phyloP scores from a whole-genome alignment of 2,113 vertebrate genomes.

The Athene noctua region DNA sequence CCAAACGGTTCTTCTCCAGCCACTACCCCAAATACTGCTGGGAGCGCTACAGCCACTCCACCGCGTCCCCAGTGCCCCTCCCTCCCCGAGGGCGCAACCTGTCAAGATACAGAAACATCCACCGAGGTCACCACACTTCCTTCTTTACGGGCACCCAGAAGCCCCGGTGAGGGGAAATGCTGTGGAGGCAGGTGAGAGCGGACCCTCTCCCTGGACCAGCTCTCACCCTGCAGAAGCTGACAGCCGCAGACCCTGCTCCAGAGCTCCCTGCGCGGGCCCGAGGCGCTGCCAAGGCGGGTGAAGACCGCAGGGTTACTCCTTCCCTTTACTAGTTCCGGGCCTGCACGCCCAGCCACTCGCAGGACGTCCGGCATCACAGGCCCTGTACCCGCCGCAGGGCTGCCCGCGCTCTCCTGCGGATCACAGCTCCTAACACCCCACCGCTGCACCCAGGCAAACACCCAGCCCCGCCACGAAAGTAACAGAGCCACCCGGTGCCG shows the following conservation, averaged over 20 bases:
- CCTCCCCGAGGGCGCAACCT: not conserved
- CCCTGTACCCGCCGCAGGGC: not conserved
- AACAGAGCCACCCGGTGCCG: not conserved
- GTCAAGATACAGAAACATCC: not conserved
- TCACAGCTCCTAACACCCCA: not conserved
- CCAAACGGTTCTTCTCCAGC: not conserved
- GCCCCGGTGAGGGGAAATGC: rapidly evolving
- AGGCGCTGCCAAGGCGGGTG: not conserved
- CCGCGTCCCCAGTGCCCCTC: not conserved
- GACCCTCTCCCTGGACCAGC: not conserved
- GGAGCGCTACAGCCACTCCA: not conserved
- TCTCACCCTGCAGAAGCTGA: not conserved
- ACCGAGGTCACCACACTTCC: too few relatives aligned
- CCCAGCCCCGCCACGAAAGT: not conserved
- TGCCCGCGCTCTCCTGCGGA: rapidly evolving
- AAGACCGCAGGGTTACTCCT: too few relatives aligned
- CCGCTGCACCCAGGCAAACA: not conserved
- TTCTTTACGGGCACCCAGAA: not conserved
- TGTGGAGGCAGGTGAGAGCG: rapidly evolving
- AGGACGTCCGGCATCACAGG: too few relatives aligned
- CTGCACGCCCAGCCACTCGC: not conserved
- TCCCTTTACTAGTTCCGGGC: not conserved
- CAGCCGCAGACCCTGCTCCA: not conserved
- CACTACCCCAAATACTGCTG: rapidly evolving
- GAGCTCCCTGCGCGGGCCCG: rapidly evolving